Evolutionary conservation across 2,888 invertebrate genomes (phyloP).

Genomic region (Sminthurinus aureus): DNA sequence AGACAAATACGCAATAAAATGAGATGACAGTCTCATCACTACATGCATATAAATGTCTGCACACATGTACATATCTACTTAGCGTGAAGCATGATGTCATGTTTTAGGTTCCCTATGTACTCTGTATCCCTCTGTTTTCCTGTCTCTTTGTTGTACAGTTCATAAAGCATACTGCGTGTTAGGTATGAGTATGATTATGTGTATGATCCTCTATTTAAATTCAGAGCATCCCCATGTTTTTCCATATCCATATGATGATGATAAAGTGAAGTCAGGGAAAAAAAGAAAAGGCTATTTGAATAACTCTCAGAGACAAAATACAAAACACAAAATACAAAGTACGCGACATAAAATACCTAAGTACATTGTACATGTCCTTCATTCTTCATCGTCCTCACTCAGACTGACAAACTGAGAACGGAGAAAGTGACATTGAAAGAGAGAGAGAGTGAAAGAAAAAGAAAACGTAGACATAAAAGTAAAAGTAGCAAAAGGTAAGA

Average conservation of each 20-base stretch:
- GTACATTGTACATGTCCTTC: no score
- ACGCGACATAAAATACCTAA: no score
- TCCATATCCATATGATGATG: constrained; percentile 35
- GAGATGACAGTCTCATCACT: no score
- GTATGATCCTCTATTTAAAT: constrained; percentile 8
- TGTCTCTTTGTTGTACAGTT: neutral
- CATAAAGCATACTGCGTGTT: neutral
- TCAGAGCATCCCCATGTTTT: constrained; percentile 27
- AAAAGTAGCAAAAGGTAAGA: neutral
- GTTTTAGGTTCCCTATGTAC: no score
- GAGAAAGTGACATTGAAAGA: neutral
- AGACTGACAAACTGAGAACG: neutral
- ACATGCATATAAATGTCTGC: neutral
- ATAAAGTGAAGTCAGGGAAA: constrained; percentile 34
- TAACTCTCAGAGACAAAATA: constrained; percentile 5
- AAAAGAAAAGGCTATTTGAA: constrained; percentile 20
- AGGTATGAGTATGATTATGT: neutral
- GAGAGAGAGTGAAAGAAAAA: neutral
- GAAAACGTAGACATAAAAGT: no score
- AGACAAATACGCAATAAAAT: neutral
- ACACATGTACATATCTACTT: neutral
- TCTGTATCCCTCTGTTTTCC: no score
- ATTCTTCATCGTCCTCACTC: neutral
- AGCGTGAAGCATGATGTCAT: no score
- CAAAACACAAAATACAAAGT: neutral